Evolutionary conservation across 2,113 vertebrate species (phyloP).

Genomic region (Notarius lentiginosus): DNA sequence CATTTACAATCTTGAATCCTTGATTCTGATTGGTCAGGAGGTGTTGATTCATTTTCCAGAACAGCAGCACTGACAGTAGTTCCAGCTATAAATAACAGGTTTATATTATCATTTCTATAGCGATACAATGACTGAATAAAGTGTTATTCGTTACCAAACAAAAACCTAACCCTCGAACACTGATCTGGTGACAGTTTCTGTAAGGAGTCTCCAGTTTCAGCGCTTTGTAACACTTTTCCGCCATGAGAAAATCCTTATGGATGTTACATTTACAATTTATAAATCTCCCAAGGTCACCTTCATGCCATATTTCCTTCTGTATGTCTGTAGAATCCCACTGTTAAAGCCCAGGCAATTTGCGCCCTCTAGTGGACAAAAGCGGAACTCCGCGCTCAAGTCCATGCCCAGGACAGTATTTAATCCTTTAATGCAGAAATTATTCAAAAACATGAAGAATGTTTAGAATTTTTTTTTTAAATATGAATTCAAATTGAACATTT

Average conservation of each 20-base stretch:
- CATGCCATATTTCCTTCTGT: background rate
- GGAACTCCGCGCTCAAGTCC: background rate
- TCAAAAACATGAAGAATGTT: background rate
- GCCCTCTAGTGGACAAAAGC: constrained; percentile 29
- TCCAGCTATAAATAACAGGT: background rate
- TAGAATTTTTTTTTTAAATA: background rate
- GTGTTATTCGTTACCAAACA: background rate
- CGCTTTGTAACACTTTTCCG: background rate
- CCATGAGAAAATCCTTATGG: background rate
- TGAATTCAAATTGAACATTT: background rate
- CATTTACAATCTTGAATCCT: background rate
- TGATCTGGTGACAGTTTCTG: background rate
- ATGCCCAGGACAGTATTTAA: background rate
- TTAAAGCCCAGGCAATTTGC: background rate
- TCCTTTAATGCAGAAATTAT: background rate
- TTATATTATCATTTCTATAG: background rate
- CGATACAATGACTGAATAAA: background rate
- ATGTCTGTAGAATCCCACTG: background rate
- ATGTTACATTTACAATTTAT: background rate
- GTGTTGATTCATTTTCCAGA: background rate
- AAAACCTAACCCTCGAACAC: background rate
- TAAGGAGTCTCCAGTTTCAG: background rate
- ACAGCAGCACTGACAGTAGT: background rate
- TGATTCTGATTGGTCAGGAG: background rate
- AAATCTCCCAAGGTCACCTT: background rate